Base-by-base conservation (phyloP, 2,888 invertebrate species). In the Seira musarum region DNA sequence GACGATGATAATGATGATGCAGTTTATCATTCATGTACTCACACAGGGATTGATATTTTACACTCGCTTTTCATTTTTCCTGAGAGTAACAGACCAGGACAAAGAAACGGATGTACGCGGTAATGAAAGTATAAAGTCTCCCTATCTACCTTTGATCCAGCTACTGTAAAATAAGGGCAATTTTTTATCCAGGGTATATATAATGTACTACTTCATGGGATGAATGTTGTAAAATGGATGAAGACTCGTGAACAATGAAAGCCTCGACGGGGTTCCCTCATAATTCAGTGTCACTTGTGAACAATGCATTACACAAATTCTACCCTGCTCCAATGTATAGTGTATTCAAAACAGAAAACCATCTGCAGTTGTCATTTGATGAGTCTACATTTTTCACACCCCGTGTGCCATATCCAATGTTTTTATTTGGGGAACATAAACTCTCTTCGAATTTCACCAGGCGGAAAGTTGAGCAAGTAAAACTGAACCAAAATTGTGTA, bases 201-300 rank as follows among this genome's bases (percentile, higher is more conserved):
- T 40, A 13, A 13, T 40, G 40, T 40, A 40, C n/a, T n/a, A n/a
- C n/a, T n/a, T n/a, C 13, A 63, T 46, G 78, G 66, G 78, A 78
- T 67, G 67, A 40, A 40, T 8, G 13, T 40, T 22, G 65, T 64
- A 78, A 78, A 78, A 78, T 78, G 71, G 78, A 78, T 78, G 78
- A 78, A 71, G 78, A 72, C 66, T 72, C 66, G 69, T 71, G 65
- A 81, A 82, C 80, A 82, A 82, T 82, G 78, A 78, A 74, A 8
- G 40, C 13, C 40, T 72, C 82, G 61, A 77, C 82, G 73, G 82
- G 82, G 71, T 66, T 40, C 61, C 74, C 82, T 80, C 82, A 82
- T 82, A 80, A 80, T 80, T 82, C 82, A 80, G 77, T 82, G 80
- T 82, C 82, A 82, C 82, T 77, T 77, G 61, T 66, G 72, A 73